A percentile compares a stretch with the other conserved stretches of the same genome.
Evolutionary conservation across 2,888 invertebrate genomes (phyloP).

Genomic region (Blastobasis adustella): DNA sequence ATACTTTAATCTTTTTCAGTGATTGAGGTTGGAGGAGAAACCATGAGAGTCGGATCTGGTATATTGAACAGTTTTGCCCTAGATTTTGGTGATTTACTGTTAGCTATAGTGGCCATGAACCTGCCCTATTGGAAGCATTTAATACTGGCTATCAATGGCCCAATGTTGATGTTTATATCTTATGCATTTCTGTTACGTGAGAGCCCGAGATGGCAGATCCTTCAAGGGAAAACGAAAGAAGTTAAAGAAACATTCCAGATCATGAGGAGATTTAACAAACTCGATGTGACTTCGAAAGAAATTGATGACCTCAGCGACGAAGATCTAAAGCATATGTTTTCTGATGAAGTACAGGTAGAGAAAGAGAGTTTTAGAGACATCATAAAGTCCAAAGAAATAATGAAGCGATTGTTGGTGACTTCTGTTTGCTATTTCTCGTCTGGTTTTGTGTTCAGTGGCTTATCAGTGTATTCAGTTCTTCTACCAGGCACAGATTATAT

Average conservation of each 20-base stretch:
- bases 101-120: no score
- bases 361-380: slow-evolving; percentile 44
- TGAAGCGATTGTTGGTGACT: slow-evolving; percentile 40
- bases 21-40: slow-evolving; percentile 53
- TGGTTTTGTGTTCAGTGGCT: slow-evolving; percentile 51
- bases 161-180: slow-evolving; percentile 36
- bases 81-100: no score
- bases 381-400: slow-evolving; percentile 44
- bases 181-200: slow-evolving; percentile 43
- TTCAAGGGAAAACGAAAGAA: slow-evolving; percentile 40
- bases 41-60: slow-evolving; percentile 32
- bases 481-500: slow-evolving; percentile 55
- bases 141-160: slow-evolving; percentile 38
- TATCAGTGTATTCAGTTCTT: slow-evolving; percentile 43
- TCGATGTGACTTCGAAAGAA: slow-evolving; percentile 33
- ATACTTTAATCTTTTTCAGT: slow-evolving; percentile 32
- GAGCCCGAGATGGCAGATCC: slow-evolving; percentile 53
- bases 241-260: slow-evolving; percentile 40
- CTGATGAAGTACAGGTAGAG: slow-evolving; percentile 40
- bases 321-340: slow-evolving; percentile 36
- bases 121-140: slow-evolving; percentile 45
- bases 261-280: slow-evolving; percentile 38
- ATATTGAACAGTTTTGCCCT: no score
- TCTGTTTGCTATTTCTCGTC: slow-evolving; percentile 51
- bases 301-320: slow-evolving; percentile 34